phyloP scores from a whole-genome alignment of 2,113 vertebrate genomes.

The Elgaria multicarinata region DNA sequence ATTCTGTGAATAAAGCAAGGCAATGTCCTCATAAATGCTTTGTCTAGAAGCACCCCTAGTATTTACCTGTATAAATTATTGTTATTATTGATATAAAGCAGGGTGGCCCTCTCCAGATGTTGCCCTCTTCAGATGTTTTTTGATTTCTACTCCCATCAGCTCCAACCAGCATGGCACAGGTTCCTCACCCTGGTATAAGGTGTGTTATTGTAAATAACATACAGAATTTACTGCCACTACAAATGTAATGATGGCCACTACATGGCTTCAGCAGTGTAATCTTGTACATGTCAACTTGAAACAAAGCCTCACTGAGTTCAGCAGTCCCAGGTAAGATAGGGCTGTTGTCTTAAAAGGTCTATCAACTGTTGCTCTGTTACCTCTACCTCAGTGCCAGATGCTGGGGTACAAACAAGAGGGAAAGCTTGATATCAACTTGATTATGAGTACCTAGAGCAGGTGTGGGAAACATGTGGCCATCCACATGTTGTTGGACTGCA shows the following conservation, averaged over 20 bases:
- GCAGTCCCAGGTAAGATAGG: not conserved
- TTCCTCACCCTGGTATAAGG: not conserved
- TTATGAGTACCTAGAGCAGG: not conserved
- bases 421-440: not conserved
- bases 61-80: not conserved
- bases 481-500: too few species aligned
- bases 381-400: not conserved
- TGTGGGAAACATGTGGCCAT: too few species aligned
- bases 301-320: too few species aligned
- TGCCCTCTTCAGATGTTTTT: too few species aligned
- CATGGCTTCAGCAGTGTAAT: not conserved
- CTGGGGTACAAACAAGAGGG: not conserved
- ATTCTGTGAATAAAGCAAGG: too few species aligned
- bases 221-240: not conserved
- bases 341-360: not conserved
- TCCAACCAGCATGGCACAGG: not conserved
- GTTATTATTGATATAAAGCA: not conserved
- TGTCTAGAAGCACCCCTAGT: too few species aligned
- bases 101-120: too few species aligned
- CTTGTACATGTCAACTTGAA: not conserved
- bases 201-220: not conserved
- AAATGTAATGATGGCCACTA: not conserved
- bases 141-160: too few species aligned
- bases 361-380: not conserved
- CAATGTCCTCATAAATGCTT: too few species aligned